Percentiles rank a stretch among this genome's conserved stretches.
These are phyloP conservation scores for Ochropleura plecta DNA, from an alignment of 2,888 invertebrate species.

Conservation along the genomic window DNA sequence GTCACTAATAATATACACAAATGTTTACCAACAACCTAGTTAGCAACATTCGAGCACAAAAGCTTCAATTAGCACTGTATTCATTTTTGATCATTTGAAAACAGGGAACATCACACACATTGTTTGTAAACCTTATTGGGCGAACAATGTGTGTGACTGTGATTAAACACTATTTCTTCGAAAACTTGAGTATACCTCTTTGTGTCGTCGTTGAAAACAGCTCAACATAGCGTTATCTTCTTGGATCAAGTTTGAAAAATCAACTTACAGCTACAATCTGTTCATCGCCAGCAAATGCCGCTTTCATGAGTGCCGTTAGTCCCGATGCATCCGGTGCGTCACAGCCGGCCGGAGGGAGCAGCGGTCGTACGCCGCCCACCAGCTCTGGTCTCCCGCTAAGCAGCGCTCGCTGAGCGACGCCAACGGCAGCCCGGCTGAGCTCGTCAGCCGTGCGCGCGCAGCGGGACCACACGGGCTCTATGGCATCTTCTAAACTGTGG, in stretches of 20 bases:
- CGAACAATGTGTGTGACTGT: background rate
- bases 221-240: background rate
- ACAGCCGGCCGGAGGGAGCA: constrained; percentile 93
- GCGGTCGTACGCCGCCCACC: constrained; percentile 93
- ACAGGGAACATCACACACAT: background rate
- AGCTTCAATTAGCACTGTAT: background rate
- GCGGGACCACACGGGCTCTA: constrained; percentile 87
- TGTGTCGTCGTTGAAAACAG: no score
- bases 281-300: constrained; percentile 95
- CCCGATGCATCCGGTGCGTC: constrained; percentile 95
- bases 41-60: background rate
- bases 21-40: background rate
- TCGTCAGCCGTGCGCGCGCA: constrained; percentile 86
- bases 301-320: constrained; percentile 95
- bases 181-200: background rate
- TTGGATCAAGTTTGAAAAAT: background rate
- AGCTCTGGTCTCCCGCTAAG: constrained; percentile 95
- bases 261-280: constrained; percentile 91
- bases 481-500: constrained; percentile 90
- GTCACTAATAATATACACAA: background rate
- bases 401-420: constrained; percentile 95
- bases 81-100: background rate
- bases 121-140: background rate
- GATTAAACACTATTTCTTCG: background rate
- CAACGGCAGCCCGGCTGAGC: constrained; percentile 92